A percentile compares a stretch with the other conserved stretches of the same genome.
Conservation (phyloP, 2,888 invertebrate species). For the Odontomyia ornata region DNA sequence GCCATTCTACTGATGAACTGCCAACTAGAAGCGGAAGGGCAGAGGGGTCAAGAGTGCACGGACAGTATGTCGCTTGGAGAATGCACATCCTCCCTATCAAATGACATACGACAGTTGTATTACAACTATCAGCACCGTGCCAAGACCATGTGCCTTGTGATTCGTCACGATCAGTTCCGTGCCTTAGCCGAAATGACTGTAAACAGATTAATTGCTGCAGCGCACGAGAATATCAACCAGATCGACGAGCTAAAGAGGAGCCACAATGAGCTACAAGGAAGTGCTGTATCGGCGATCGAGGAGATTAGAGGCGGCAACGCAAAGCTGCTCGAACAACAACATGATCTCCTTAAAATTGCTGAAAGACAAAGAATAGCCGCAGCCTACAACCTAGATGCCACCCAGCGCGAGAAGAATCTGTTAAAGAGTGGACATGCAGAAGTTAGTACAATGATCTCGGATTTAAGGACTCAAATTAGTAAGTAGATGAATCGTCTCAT, state of each 20-base stretch:
- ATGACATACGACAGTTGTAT: constrained; percentile 75
- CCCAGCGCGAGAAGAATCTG: constrained; percentile 69
- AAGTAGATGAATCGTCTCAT: not conserved
- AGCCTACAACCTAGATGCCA: constrained; percentile 65
- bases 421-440: constrained; percentile 69
- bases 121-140: constrained; percentile 74
- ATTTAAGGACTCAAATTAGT: constrained; percentile 67
- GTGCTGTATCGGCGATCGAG: constrained; percentile 63
- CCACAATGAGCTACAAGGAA: constrained; percentile 64
- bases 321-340: constrained; percentile 66
- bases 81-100: constrained; percentile 73
- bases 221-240: constrained; percentile 65
- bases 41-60: constrained; percentile 69
- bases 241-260: constrained; percentile 61
- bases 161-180: constrained; percentile 72
- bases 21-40: constrained; percentile 71
- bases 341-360: constrained; percentile 52
- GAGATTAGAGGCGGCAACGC: constrained; percentile 65
- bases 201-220: constrained; percentile 69
- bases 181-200: constrained; percentile 72
- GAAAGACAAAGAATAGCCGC: constrained; percentile 40
- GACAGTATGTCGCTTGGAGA: constrained; percentile 65
- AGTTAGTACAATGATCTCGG: constrained; percentile 65
- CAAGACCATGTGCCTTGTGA: constrained; percentile 72
- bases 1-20: constrained; percentile 75